These are phyloP conservation scores for Koerneria pararmatus DNA, from an alignment of 2,888 invertebrate species.

Conservation along the genomic window DNA sequence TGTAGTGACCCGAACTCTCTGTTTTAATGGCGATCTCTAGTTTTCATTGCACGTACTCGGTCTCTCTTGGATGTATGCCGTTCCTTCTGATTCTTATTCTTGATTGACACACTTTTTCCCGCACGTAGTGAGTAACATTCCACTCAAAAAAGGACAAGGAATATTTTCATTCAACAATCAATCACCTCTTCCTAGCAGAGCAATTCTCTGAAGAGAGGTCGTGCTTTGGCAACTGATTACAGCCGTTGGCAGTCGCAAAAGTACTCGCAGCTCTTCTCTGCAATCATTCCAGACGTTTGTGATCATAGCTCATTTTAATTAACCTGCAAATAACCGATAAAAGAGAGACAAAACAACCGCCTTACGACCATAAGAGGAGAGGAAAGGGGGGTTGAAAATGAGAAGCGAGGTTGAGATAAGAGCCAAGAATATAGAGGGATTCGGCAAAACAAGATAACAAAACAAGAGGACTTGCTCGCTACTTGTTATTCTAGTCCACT, in stretches of 20 bases:
- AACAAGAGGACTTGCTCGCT: too few relatives aligned
- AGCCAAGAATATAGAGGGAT: too few relatives aligned
- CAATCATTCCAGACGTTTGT: neutral
- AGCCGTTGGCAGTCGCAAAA: slow-evolving; percentile 13
- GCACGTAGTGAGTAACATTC: too few relatives aligned
- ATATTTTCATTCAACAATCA: neutral
- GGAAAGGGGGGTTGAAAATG: neutral
- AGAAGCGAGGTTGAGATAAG: too few relatives aligned
- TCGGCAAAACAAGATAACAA: too few relatives aligned
- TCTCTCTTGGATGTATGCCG: too few relatives aligned
- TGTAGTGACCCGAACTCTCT: too few relatives aligned
- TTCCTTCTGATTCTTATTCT: too few relatives aligned
- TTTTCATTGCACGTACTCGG: too few relatives aligned
- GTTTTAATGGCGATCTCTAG: too few relatives aligned
- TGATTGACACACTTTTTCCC: too few relatives aligned
- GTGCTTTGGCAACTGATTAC: slow-evolving; percentile 1
- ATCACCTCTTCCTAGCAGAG: slow-evolving; percentile 17
- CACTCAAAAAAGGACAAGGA: neutral
- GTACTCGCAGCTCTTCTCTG: slow-evolving; percentile 20
- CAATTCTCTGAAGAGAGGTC: slow-evolving; percentile 12
- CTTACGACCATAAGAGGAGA: neutral
- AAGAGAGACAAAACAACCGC: neutral
- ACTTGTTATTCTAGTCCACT: too few relatives aligned
- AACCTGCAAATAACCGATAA: neutral
- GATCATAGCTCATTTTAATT: neutral